phyloP scores from a whole-genome alignment of 2,113 vertebrate species.

The Gila orcuttii region DNA sequence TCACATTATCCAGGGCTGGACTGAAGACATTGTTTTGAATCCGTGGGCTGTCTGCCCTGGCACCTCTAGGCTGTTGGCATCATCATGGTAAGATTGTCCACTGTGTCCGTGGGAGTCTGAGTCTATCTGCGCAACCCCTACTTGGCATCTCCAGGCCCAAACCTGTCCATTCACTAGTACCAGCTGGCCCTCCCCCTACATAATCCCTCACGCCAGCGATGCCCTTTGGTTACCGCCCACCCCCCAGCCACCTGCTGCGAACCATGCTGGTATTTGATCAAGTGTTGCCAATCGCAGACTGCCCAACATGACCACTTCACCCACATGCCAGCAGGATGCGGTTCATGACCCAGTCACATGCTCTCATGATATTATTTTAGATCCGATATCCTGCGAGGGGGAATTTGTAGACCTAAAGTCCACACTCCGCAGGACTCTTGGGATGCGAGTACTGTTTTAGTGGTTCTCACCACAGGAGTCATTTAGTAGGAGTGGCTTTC shows the following conservation, averaged over 20 bases:
- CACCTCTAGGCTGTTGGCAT: slow-evolving; percentile 23
- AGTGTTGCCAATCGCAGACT: neutral
- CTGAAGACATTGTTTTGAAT: slow-evolving; percentile 4
- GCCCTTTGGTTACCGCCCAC: slow-evolving; percentile 36
- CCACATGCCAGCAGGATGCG: neutral
- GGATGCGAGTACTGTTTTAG: neutral
- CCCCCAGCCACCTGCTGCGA: neutral
- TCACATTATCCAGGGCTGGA: neutral
- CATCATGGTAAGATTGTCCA: neutral
- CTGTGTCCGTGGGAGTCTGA: slow-evolving; percentile 29
- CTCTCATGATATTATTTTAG: neutral
- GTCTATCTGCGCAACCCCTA: slow-evolving; percentile 24
- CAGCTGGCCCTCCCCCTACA: slow-evolving; percentile 40
- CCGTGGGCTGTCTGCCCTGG: slow-evolving; percentile 10
- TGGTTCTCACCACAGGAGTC: neutral
- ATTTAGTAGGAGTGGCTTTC: slow-evolving; percentile 16
- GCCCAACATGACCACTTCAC: slow-evolving; percentile 14
- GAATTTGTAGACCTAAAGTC: slow-evolving; percentile 17
- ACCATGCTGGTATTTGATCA: slow-evolving; percentile 21
- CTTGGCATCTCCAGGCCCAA: slow-evolving; percentile 21
- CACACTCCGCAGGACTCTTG: neutral
- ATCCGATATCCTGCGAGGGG: neutral
- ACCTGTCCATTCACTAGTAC: slow-evolving; percentile 37
- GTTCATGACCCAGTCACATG: slow-evolving; percentile 40
- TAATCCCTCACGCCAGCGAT: slow-evolving; percentile 41